Evolutionary conservation across 1,140 invertebrate species (phyloP), one percentile per base, ranked within the genome.

Genomic region (Drosophila kohkoa): DNA sequence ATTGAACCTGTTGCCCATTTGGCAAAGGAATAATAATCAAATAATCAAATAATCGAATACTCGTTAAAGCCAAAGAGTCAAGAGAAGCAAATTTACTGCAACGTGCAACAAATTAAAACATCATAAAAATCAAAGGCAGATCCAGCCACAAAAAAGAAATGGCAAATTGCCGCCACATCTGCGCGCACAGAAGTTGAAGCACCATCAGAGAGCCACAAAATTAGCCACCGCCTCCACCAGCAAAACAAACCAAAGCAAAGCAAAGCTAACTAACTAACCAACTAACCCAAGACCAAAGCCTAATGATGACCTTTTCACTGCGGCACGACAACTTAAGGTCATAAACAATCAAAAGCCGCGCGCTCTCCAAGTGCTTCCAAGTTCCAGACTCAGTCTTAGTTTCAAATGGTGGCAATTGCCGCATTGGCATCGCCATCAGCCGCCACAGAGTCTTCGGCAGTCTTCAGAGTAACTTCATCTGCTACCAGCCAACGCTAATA

Each of bases 21-120:
- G 75, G 30, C 45, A 46, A 46, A 13, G 45, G 45, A 54, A 41
- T 30, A 32, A 15, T 20, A 63, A 51, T 11, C 46, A 8, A 38
- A 15, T 48, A 60, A 41, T 59, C 38, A 8, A 81, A 79, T 58
- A 82, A 79, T 86, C 74, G 75, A 70, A 73, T 66, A 76, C 52
- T 81, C 79, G 75, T 71, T 76, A 70, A 32, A 11, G 35, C 35
- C 35, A 38, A 8, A 38, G 35, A 70, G 45, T 52, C 25, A 57
- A 57, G 25, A 43, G 3, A n/a, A 35, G 79, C 13, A 55, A 78
- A 78, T 83, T 85, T 89, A 81, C 75, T 69, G 66, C 81, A 90
- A 90, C 85, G 85, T 89, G 85, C 86, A 79, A 81, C 85, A 89
- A 89, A 89, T 89, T 89, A 89, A 89, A 89, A 90, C 86, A 90